Evolutionary conservation across 2,113 vertebrate species (phyloP).

Genomic region (Dipodomys spectabilis): DNA sequence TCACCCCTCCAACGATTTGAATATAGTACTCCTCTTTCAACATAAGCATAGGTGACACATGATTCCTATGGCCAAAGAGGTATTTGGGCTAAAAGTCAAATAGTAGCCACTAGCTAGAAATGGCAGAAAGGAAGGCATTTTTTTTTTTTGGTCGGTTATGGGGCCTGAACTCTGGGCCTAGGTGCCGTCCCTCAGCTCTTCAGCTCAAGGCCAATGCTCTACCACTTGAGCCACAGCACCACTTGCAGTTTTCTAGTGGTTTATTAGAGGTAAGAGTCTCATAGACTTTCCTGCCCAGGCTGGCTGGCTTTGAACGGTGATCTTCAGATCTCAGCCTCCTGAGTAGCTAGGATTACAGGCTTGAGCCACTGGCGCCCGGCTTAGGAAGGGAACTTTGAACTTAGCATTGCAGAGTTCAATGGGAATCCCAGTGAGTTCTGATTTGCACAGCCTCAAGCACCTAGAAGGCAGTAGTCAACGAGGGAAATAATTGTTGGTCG

Average conservation of each 20-base stretch:
- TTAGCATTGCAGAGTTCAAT: neutral
- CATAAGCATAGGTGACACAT: neutral
- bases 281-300: too few relatives aligned
- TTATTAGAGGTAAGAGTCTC: too few relatives aligned
- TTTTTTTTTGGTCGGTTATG: too few relatives aligned
- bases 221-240: too few relatives aligned
- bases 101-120: neutral
- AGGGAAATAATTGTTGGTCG: constrained; percentile 80
- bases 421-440: neutral
- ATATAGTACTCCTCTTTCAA: neutral
- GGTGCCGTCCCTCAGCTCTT: too few relatives aligned
- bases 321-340: too few relatives aligned
- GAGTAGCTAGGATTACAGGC: too few relatives aligned
- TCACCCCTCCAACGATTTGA: neutral
- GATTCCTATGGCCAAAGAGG: neutral
- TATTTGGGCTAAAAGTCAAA: neutral
- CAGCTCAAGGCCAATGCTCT: too few relatives aligned
- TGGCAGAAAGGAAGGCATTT: neutral
- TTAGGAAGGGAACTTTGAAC: neutral
- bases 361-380: too few relatives aligned
- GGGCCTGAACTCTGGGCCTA: too few relatives aligned
- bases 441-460: neutral
- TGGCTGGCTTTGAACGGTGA: too few relatives aligned
- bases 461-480: neutral
- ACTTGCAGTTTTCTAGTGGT: too few relatives aligned